Evolutionary conservation across 2,888 invertebrate genomes (phyloP).

Genomic region (Lasioglossum figueresi): DNA sequence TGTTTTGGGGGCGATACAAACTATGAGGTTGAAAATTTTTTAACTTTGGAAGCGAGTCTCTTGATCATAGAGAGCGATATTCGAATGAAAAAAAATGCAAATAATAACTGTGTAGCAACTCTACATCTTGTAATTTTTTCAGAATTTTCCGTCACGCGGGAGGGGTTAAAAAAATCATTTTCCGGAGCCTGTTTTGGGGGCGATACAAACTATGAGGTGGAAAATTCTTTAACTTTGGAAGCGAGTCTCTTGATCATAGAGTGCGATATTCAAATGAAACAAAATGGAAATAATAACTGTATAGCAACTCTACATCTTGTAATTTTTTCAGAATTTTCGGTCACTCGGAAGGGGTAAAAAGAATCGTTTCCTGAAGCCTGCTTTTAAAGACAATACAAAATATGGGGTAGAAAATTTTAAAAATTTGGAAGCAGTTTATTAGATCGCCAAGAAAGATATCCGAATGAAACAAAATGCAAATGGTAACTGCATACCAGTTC

Average conservation of each 20-base stretch:
- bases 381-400: not conserved
- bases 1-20: not conserved
- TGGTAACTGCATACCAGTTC: not conserved
- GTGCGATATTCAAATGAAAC: not conserved
- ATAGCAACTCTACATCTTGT: accelerated
- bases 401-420: not conserved
- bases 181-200: not conserved
- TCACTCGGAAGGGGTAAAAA: not conserved
- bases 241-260: accelerated
- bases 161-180: not conserved
- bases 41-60: not conserved
- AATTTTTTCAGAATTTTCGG: not conserved
- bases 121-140: not conserved
- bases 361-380: not conserved
- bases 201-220: not conserved
- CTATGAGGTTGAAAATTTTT: not conserved
- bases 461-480: not conserved
- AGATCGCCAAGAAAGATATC: not conserved
- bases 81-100: not conserved
- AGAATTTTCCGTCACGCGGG: not conserved
- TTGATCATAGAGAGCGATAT: too few species aligned
- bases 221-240: not conserved
- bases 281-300: not conserved
- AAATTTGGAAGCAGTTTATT: not conserved
- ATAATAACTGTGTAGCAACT: not conserved